Base-by-base conservation (phyloP, 2,888 invertebrate genomes). In the Ormyrus pomaceus region DNA sequence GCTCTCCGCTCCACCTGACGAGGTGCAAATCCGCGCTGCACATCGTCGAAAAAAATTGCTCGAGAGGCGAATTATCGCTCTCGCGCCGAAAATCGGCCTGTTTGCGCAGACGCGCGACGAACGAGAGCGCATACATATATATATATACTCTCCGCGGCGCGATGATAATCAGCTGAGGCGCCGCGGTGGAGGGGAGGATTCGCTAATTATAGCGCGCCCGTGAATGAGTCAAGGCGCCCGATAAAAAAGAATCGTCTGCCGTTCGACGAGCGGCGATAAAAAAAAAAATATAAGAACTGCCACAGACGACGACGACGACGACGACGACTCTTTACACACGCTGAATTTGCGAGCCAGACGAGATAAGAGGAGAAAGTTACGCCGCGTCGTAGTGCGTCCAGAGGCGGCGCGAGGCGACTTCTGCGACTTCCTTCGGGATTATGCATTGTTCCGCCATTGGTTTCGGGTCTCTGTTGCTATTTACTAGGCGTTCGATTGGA, bases 231-330 rank as follows among this genome's bases (percentile, higher is more conserved):
- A 79, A 46, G 61, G 56, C 61, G 66, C 34, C 34, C 68, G 73
- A 79, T 79, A 79, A 79, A 79, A 73, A 73, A 78, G 68, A 79
- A 73, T 72, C 73, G 78, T 78, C 71, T 65, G 56, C 53, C 45
- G 45, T 9, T 45, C 13, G 8, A 3, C n/a, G 10, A 4, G 50
- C 34, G 4, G 34, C 34, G 78, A 78, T 78, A 61, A 66, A 76
- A 62, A 19, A 58, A 74, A 34, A 10, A 34, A 34, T 5, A 34
- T 2, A 45, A 56, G 46, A 55, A 34, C 11, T 48, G 62, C n/a
- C 5, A 6, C 10, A 46, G 72, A 4, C 34, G 34, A 34, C 34
- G 34, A 34, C 34, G 34, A 3, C 34, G 34, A 34, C 34, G 34
- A 19, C 19, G 19, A 34, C 34, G 34, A 34, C 34, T 34, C 34